These are phyloP conservation scores for Chrysaora quinquecirrha DNA, from an alignment of 30 jellyfish, hydroid and myxozoan genomes.

Conservation along the genomic window DNA sequence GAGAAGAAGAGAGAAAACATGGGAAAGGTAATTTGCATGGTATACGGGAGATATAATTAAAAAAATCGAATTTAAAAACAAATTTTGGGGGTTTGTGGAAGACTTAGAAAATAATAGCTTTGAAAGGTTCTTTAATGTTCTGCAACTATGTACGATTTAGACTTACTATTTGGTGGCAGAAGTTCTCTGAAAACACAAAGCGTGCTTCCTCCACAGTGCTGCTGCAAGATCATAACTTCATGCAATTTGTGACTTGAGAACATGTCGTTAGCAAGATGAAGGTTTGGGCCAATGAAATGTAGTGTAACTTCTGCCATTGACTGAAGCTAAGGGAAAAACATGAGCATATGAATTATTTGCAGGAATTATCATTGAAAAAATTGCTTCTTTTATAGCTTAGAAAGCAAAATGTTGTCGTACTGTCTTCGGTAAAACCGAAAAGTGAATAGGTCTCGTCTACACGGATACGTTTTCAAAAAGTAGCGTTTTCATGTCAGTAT, in stretches of 20 bases:
- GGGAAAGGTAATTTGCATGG: too few species aligned
- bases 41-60: background rate
- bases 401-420: too few species aligned
- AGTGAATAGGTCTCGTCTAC: too few species aligned
- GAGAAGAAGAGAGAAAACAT: background rate
- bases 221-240: conserved; percentile 88
- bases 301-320: conserved; percentile 96
- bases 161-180: conserved; percentile 87
- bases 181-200: conserved; percentile 87
- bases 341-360: background rate
- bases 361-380: background rate
- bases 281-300: conserved; percentile 80
- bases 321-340: conserved; percentile 66
- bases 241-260: conserved; percentile 60
- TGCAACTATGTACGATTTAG: too few species aligned
- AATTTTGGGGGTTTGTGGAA: too few species aligned
- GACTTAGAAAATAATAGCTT: too few species aligned
- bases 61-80: too few species aligned
- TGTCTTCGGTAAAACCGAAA: too few species aligned
- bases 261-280: conserved; percentile 69
- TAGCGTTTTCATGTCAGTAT: too few species aligned
- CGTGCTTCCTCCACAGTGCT: conserved; percentile 98
- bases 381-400: too few species aligned
- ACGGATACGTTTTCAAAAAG: too few species aligned
- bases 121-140: too few species aligned